Evolutionary conservation across 2,113 vertebrate genomes (phyloP).

Genomic region (Carettochelys insculpta): DNA sequence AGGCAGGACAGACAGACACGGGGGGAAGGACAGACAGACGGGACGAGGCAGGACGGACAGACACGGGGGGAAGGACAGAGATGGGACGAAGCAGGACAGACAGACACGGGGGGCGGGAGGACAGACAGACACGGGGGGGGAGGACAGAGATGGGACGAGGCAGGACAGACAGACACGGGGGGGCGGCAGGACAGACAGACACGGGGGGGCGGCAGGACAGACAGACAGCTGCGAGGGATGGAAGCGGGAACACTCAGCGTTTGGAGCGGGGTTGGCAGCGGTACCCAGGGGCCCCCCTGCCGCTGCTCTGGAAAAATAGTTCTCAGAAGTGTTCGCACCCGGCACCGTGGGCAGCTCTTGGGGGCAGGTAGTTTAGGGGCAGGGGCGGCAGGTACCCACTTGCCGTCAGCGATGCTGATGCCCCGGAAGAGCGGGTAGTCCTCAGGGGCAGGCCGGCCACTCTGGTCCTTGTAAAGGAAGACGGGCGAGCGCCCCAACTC

Average conservation of each 20-base stretch:
- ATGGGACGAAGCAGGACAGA: too few relatives aligned
- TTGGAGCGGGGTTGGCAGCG: background rate
- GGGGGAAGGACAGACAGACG: background rate
- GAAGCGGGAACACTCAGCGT: too few relatives aligned
- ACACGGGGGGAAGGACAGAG: too few relatives aligned
- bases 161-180: too few relatives aligned
- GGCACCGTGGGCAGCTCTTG: too few relatives aligned
- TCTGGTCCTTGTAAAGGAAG: slow-evolving; percentile 91
- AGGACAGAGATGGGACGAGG: background rate
- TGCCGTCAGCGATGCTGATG: slow-evolving; percentile 89
- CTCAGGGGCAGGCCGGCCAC: slow-evolving; percentile 82
- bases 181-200: too few relatives aligned
- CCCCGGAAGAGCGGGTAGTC: slow-evolving; percentile 89
- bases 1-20: background rate
- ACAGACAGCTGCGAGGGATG: background rate
- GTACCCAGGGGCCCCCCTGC: too few relatives aligned
- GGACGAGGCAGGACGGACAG: too few relatives aligned
- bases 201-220: background rate
- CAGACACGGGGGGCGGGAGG: background rate
- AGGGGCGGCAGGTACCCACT: slow-evolving; percentile 80
- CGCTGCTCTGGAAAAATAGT: too few relatives aligned
- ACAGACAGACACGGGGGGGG: background rate
- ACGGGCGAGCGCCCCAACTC: slow-evolving; percentile 88
- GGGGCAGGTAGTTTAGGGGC: background rate
- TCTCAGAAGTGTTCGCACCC: too few relatives aligned